Conservation (phyloP, 2,113 vertebrate genomes). For the Oriolus oriolus region DNA sequence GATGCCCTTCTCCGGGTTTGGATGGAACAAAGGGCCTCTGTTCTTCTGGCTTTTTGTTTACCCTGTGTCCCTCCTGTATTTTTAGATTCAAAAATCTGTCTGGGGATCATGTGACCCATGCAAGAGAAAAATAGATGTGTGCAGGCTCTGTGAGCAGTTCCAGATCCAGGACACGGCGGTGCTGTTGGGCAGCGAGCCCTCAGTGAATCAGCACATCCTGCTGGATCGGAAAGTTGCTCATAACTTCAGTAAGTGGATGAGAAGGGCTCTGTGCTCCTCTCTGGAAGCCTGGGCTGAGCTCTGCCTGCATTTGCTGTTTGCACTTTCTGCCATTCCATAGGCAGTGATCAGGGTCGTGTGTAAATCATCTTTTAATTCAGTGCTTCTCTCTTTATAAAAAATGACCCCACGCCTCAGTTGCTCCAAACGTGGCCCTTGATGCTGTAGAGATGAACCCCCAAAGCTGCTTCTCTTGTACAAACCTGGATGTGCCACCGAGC, state of each 20-base stretch:
- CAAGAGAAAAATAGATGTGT: conserved; percentile 61
- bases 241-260: conserved; percentile 74
- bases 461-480: background rate
- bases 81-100: conserved; percentile 79
- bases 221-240: conserved; percentile 73
- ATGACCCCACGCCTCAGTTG: background rate
- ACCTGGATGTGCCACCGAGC: background rate
- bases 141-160: conserved; percentile 70
- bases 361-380: background rate
- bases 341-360: background rate
- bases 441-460: background rate
- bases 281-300: background rate
- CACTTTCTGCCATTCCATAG: background rate
- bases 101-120: conserved; percentile 56
- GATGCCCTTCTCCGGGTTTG: background rate
- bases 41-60: background rate
- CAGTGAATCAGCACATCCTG: conserved; percentile 67
- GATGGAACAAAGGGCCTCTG: background rate
- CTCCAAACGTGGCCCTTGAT: background rate
- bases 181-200: background rate
- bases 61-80: background rate
- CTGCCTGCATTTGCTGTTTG: background rate
- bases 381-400: background rate
- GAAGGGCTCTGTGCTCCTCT: background rate
- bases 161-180: conserved; percentile 32